These are phyloP conservation scores for Timandra comae DNA, from an alignment of 2,888 invertebrate genomes.

Conservation along the genomic window DNA sequence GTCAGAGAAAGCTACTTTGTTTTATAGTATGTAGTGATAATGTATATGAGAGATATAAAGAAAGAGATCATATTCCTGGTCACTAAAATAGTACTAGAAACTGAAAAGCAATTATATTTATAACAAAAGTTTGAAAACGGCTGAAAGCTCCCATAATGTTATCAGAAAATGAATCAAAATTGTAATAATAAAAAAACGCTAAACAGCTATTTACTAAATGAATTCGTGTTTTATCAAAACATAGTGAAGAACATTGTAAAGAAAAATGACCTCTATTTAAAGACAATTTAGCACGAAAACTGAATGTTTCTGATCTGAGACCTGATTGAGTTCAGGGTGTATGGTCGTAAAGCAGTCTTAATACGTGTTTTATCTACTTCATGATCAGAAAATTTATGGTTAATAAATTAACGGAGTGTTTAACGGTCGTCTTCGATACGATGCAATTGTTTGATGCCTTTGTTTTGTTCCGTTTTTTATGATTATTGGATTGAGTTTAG, in stretches of 20 bases:
- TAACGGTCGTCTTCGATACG: conserved; percentile 30
- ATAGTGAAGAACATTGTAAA: conserved; percentile 4
- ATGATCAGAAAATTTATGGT: conserved; percentile 54
- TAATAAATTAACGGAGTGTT: conserved; percentile 57
- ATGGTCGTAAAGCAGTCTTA: conserved; percentile 39
- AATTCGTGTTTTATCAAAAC: conserved; percentile 14
- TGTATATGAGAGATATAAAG: too few species aligned
- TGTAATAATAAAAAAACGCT: background rate
- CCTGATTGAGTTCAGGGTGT: conserved; percentile 31
- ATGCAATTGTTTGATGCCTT: too few species aligned
- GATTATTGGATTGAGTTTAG: too few species aligned
- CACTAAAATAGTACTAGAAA: too few species aligned
- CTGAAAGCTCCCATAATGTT: background rate
- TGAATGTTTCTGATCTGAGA: conserved; percentile 23
- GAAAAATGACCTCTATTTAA: conserved; percentile 10
- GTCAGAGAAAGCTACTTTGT: too few species aligned
- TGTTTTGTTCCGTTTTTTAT: too few species aligned
- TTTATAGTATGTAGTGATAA: too few species aligned
- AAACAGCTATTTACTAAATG: background rate
- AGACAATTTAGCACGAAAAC: conserved; percentile 10
- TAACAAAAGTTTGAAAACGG: too few species aligned
- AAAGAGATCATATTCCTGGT: too few species aligned
- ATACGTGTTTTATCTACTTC: conserved; percentile 55
- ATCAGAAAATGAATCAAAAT: background rate
- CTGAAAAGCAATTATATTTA: too few species aligned